Percentiles rank a stretch among this genome's conserved stretches.
Conservation (phyloP, 2,113 vertebrate genomes). For the Melierax canorus region DNA sequence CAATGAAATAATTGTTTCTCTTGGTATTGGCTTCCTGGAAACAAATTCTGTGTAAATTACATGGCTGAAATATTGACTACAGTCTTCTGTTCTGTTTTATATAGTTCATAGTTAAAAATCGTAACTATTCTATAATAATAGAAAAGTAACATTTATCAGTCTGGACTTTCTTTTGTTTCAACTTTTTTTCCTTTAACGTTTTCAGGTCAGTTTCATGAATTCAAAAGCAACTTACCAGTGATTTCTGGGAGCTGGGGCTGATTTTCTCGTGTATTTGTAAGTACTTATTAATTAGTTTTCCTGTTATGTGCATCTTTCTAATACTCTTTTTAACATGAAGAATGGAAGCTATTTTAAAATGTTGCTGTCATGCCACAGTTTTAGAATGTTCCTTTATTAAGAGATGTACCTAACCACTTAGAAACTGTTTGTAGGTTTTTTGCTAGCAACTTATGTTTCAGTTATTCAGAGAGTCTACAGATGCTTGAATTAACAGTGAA, state of each 20-base stretch:
- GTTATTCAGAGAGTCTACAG: not conserved
- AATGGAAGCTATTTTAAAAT: not conserved
- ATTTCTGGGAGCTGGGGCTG: constrained; percentile 92
- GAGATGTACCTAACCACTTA: not conserved
- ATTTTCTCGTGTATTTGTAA: constrained; percentile 92
- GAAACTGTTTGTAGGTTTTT: not conserved
- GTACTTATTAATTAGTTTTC: constrained; percentile 74
- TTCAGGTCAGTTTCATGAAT: constrained; percentile 97
- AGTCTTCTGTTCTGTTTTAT: constrained; percentile 27
- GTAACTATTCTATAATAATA: not conserved
- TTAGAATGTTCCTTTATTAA: not conserved
- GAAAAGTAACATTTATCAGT: not conserved
- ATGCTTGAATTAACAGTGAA: not conserved
- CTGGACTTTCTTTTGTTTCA: not conserved
- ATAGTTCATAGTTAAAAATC: constrained; percentile 2
- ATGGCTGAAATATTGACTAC: constrained; percentile 33
- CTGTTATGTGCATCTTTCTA: not conserved
- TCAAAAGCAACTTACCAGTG: constrained; percentile 89
- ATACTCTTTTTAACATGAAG: not conserved
- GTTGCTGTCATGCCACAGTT: not conserved
- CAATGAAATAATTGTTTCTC: constrained; percentile 66
- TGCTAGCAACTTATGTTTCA: not conserved
- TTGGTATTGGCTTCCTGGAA: constrained; percentile 61
- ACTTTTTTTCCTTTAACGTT: constrained; percentile 51
- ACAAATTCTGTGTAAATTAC: constrained; percentile 55